Conservation (phyloP, 2,797 vertebrate genomes). For the Poliocrania exsul region DNA sequence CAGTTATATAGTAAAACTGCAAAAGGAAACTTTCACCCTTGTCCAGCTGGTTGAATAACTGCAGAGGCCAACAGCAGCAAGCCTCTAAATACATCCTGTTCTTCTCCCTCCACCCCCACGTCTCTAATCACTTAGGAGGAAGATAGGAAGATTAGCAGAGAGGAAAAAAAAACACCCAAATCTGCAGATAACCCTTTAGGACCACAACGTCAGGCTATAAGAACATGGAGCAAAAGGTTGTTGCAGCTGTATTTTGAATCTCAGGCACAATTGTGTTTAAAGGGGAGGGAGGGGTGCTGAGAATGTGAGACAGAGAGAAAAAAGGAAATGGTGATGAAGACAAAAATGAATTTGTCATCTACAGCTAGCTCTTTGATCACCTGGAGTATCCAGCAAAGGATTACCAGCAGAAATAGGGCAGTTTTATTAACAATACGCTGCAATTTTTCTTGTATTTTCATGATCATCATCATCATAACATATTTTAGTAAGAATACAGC, state of each 20-base stretch:
- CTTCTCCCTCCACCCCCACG: slow-evolving; percentile 20
- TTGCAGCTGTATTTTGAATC: slow-evolving; percentile 37
- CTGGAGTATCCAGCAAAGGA: slow-evolving; percentile 9
- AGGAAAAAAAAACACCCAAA: slow-evolving; percentile 66
- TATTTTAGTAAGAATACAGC: slow-evolving; percentile 10
- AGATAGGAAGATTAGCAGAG: slow-evolving; percentile 75
- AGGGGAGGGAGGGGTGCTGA: not conserved
- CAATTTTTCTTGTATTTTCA: slow-evolving; percentile 26
- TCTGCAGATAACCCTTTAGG: slow-evolving; percentile 69
- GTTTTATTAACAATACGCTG: slow-evolving; percentile 3
- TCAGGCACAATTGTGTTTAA: not conserved
- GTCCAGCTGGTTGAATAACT: slow-evolving; percentile 54
- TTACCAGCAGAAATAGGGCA: not conserved
- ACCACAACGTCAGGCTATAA: slow-evolving; percentile 21
- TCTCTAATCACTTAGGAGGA: slow-evolving; percentile 70
- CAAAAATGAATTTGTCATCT: slow-evolving; percentile 51
- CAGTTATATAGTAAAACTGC: not conserved
- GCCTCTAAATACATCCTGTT: slow-evolving; percentile 42
- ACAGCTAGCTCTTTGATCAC: slow-evolving; percentile 31
- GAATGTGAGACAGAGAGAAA: not conserved
- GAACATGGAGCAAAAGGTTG: slow-evolving; percentile 38
- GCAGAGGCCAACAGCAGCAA: slow-evolving; percentile 58
- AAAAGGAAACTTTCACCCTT: slow-evolving; percentile 57
- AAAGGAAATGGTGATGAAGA: slow-evolving; percentile 38
- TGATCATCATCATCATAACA: not conserved